A percentile compares a stretch with the other conserved stretches of the same genome.
phyloP scores from a whole-genome alignment of 1,140 invertebrate species.

The Pentalonia nigronervosa region DNA sequence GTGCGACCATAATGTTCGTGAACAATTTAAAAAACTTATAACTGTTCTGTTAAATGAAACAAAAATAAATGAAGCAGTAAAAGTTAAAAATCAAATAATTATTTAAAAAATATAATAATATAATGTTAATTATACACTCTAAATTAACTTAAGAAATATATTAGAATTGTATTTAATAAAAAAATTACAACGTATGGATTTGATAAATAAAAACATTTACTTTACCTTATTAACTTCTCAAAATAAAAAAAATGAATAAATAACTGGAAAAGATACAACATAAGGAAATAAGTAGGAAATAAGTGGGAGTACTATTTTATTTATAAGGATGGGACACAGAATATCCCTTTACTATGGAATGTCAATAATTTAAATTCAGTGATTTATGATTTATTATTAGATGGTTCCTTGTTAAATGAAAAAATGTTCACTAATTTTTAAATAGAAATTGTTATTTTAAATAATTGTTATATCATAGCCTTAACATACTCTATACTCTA shows the following conservation, averaged over 20 bases:
- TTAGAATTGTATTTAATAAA: neutral
- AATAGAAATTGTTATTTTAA: too few relatives aligned
- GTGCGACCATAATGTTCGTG: slow-evolving; percentile 52
- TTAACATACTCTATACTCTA: neutral
- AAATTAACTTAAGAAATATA: neutral
- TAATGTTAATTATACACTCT: neutral
- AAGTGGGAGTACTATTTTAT: neutral
- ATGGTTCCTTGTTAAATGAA: too few relatives aligned
- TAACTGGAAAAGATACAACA: neutral
- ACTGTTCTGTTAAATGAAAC: slow-evolving; percentile 38
- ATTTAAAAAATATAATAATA: neutral
- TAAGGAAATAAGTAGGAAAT: too few relatives aligned
- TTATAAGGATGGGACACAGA: neutral
- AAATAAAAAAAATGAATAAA: neutral
- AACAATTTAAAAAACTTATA: slow-evolving; percentile 53
- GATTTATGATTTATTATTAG: too few relatives aligned
- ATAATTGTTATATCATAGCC: neutral
- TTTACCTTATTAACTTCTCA: neutral
- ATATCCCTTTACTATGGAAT: neutral
- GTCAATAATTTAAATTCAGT: too few relatives aligned
- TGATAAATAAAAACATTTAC: neutral
- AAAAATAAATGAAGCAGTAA: neutral
- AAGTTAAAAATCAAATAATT: neutral
- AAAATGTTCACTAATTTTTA: too few relatives aligned
- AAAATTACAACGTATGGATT: neutral